phyloP scores from a whole-genome alignment of 1,140 invertebrate species.

The Maconellicoccus hirsutus region DNA sequence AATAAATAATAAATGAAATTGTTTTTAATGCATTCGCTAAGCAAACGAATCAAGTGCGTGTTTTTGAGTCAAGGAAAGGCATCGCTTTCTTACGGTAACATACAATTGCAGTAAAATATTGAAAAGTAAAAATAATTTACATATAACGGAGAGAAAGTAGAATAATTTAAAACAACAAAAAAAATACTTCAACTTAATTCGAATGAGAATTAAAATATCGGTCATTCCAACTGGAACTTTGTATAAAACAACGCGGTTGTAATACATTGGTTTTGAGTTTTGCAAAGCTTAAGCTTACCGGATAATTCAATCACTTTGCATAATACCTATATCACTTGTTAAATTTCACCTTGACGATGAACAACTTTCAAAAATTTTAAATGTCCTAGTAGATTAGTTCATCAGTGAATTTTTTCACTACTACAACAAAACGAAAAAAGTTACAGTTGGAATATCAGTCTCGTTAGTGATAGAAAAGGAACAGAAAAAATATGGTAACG shows the following conservation, averaged over 20 bases:
- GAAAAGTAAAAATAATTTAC: not conserved
- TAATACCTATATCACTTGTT: too few species aligned
- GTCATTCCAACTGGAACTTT: not conserved
- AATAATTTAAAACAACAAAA: slow-evolving; percentile 4
- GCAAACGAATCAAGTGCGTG: too few species aligned
- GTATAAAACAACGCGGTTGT: not conserved
- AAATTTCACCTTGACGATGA: too few species aligned
- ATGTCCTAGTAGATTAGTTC: too few species aligned
- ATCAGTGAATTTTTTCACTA: too few species aligned
- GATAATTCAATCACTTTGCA: too few species aligned
- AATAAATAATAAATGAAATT: too few species aligned
- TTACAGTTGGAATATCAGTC: not conserved
- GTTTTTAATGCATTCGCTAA: too few species aligned
- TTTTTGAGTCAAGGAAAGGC: not conserved
- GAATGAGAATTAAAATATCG: slow-evolving; percentile 1
- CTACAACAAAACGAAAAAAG: not conserved
- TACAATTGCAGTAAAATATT: not conserved
- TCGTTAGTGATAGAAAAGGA: slow-evolving; percentile 4
- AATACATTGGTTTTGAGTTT: too few species aligned
- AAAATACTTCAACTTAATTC: not conserved
- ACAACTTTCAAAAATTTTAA: too few species aligned
- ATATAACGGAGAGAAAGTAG: not conserved
- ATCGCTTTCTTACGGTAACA: not conserved
- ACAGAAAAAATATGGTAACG: slow-evolving; percentile 9
- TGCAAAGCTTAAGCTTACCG: too few species aligned